These are phyloP conservation scores for Acanthoscelides obtectus DNA, from an alignment of 2,888 invertebrate genomes.

Conservation along the genomic window DNA sequence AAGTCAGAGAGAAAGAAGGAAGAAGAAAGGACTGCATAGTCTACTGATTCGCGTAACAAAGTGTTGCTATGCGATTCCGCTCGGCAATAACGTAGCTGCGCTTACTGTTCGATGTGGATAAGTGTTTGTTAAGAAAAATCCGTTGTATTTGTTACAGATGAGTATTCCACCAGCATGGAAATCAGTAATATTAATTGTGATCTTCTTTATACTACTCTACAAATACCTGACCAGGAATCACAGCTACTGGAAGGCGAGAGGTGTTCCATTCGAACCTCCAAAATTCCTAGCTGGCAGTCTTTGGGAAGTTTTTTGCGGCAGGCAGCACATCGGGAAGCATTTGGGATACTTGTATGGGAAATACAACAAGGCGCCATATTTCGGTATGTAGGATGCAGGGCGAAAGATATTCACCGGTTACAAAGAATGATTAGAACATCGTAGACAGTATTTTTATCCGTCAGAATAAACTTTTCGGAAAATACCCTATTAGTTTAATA, in stretches of 20 bases:
- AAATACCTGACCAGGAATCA: constrained; percentile 27
- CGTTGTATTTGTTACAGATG: background rate
- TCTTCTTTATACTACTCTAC: constrained; percentile 15
- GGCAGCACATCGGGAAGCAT: constrained; percentile 40
- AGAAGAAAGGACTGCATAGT: no score
- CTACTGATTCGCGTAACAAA: no score
- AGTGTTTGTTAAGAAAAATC: no score
- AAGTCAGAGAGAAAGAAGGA: no score
- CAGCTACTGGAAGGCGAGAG: constrained; percentile 30
- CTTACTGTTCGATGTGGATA: no score
- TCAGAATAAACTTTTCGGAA: no score
- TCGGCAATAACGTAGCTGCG: no score
- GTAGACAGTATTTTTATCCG: no score
- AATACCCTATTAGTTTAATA: no score
- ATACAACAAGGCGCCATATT: constrained; percentile 34
- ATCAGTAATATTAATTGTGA: background rate
- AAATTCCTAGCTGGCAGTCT: constrained; percentile 30
- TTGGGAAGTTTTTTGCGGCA: constrained; percentile 33
- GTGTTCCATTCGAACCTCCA: constrained; percentile 31
- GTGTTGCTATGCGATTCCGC: no score
- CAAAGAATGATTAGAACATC: no score
- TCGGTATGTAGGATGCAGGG: constrained; percentile 38
- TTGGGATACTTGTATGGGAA: constrained; percentile 39
- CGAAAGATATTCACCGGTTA: no score
- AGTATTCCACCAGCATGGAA: background rate